Percentiles rank a stretch among this genome's conserved stretches.
Evolutionary conservation across 2,797 vertebrate genomes (phyloP).

Genomic region (Pangasius krempfi): DNA sequence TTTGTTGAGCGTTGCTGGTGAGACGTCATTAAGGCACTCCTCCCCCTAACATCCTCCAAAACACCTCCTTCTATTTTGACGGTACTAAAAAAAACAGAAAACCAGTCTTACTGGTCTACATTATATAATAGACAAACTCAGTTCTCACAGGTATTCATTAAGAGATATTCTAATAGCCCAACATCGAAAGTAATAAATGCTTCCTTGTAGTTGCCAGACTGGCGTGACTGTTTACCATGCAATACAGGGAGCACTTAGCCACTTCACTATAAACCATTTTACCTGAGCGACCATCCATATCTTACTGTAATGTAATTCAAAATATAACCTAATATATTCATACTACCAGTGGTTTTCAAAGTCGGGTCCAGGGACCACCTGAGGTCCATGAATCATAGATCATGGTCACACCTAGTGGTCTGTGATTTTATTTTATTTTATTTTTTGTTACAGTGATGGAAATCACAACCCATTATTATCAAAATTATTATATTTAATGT

Average conservation of each 20-base stretch:
- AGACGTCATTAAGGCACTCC: slow-evolving; percentile 41
- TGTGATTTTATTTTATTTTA: not conserved
- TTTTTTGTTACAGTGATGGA: not conserved
- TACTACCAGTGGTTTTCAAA: not conserved
- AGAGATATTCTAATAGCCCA: not conserved
- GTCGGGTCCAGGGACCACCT: not conserved
- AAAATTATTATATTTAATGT: not conserved
- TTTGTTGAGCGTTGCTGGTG: slow-evolving; percentile 50
- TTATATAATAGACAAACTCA: not conserved
- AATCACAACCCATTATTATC: not conserved
- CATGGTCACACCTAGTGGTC: not conserved
- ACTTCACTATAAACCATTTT: not conserved
- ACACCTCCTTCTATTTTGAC: not conserved
- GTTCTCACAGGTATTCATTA: not conserved
- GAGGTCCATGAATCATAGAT: not conserved
- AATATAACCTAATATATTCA: not conserved
- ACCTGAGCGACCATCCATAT: not conserved
- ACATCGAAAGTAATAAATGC: not conserved
- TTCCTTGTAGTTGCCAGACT: not conserved
- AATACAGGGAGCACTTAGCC: not conserved
- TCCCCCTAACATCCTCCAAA: slow-evolving; percentile 10
- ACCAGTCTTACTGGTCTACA: slow-evolving; percentile 13
- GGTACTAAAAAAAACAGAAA: slow-evolving; percentile 4
- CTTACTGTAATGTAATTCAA: not conserved
- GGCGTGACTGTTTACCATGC: not conserved